Conservation (phyloP, 2,113 vertebrate species). For the Ceyx cyanopectus region DNA sequence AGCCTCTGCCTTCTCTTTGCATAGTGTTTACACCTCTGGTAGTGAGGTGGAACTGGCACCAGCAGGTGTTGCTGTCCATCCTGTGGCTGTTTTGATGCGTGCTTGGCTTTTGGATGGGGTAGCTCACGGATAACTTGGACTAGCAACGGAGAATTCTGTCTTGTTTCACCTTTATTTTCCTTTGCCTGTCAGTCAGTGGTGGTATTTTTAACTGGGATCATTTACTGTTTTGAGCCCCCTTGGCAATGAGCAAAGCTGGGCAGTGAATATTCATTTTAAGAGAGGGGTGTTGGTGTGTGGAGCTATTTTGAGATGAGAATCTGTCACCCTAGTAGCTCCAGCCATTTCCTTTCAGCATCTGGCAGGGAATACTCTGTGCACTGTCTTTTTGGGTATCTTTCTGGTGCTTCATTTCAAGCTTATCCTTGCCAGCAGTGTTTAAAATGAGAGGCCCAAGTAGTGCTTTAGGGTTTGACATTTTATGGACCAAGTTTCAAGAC, state of each 20-base stretch:
- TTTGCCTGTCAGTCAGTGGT: background rate
- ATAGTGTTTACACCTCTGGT: background rate
- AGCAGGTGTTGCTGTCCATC: background rate
- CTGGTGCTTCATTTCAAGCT: background rate
- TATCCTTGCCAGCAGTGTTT: background rate
- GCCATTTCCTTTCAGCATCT: conserved; percentile 51
- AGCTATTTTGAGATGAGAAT: conserved; percentile 63
- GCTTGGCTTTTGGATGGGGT: background rate
- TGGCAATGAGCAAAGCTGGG: conserved; percentile 26
- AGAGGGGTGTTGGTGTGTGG: background rate
- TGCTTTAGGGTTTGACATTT: background rate
- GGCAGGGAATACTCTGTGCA: conserved; percentile 21
- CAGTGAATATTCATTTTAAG: conserved; percentile 27
- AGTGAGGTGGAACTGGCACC: background rate
- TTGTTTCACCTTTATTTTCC: background rate
- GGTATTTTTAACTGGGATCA: conserved; percentile 40
- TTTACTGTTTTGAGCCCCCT: conserved; percentile 27
- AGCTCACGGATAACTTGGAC: background rate
- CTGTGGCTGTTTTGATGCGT: background rate
- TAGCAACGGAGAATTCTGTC: background rate
- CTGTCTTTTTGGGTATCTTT: background rate
- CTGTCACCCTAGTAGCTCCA: conserved; percentile 50
- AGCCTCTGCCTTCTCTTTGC: fast-evolving
- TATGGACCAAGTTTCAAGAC: background rate
- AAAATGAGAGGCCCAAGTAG: background rate